These are phyloP conservation scores for Fragum fragum DNA, from an alignment of 2,888 invertebrate genomes.

Conservation along the genomic window DNA sequence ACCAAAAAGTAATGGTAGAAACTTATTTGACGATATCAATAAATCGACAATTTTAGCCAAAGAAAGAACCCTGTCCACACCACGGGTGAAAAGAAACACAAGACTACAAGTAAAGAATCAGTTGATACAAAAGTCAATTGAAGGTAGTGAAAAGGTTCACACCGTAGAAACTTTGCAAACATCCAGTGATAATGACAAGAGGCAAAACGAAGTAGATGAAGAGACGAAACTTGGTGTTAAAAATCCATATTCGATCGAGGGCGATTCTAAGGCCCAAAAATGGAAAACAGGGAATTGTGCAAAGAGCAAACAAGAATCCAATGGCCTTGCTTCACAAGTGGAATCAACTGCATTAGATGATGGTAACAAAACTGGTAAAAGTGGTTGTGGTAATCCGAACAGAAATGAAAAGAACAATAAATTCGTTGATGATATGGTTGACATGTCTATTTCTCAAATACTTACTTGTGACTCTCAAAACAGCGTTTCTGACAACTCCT, in stretches of 20 bases:
- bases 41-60: background rate
- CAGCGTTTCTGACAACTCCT: background rate
- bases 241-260: too few species aligned
- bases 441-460: conserved; percentile 31
- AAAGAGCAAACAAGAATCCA: too few species aligned
- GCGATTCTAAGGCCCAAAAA: too few species aligned
- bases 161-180: background rate
- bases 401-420: too few species aligned
- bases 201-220: too few species aligned
- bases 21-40: conserved; percentile 12
- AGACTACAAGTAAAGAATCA: conserved; percentile 7
- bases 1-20: background rate
- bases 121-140: background rate
- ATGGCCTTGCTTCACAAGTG: too few species aligned
- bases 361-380: background rate
- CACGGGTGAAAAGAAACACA: conserved; percentile 16
- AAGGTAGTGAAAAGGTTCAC: background rate
- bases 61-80: background rate
- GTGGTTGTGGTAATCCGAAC: too few species aligned
- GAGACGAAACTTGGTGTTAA: too few species aligned
- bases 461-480: conserved; percentile 14
- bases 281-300: too few species aligned
- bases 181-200: too few species aligned
- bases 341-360: too few species aligned
- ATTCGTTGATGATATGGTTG: background rate